A percentile compares a stretch with the other conserved stretches of the same genome.
Evolutionary conservation across 2,113 vertebrate species (phyloP).

Genomic region (Brachionichthys hirsutus): DNA sequence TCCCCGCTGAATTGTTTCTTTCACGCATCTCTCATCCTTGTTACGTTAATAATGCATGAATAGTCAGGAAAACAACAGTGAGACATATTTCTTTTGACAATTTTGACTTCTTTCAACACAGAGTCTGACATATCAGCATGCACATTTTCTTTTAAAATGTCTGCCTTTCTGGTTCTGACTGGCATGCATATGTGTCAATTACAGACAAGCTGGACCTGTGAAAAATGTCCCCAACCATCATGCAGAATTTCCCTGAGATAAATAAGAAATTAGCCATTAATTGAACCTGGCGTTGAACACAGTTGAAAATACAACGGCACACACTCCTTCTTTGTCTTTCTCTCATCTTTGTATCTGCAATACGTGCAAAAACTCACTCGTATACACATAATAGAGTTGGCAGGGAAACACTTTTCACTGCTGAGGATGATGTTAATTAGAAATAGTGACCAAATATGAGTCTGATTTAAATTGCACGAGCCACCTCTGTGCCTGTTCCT

Average conservation of each 20-base stretch:
- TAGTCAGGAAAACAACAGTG: not conserved
- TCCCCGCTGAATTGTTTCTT: not conserved
- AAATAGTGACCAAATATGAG: constrained; percentile 11
- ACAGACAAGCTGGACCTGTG: constrained; percentile 11
- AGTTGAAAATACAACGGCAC: not conserved
- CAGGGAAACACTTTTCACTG: not conserved
- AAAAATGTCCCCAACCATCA: not conserved
- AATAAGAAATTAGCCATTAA: constrained; percentile 6
- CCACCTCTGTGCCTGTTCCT: constrained; percentile 10
- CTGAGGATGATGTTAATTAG: constrained; percentile 20
- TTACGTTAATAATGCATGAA: not conserved
- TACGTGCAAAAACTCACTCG: constrained; percentile 6
- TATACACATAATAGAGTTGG: not conserved
- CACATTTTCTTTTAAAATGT: not conserved
- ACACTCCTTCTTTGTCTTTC: constrained; percentile 4
- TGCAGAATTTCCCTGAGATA: constrained; percentile 2
- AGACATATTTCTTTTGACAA: constrained; percentile 1
- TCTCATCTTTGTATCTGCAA: constrained; percentile 2
- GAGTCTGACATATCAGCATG: not conserved
- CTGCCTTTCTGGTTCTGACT: not conserved
- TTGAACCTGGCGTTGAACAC: constrained; percentile 4
- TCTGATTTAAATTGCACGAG: too few species aligned
- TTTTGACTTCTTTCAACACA: not conserved
- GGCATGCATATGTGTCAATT: constrained; percentile 9
- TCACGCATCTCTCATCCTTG: not conserved